Conservation (phyloP, 2,113 vertebrate species). For the Echinops telfairi region DNA sequence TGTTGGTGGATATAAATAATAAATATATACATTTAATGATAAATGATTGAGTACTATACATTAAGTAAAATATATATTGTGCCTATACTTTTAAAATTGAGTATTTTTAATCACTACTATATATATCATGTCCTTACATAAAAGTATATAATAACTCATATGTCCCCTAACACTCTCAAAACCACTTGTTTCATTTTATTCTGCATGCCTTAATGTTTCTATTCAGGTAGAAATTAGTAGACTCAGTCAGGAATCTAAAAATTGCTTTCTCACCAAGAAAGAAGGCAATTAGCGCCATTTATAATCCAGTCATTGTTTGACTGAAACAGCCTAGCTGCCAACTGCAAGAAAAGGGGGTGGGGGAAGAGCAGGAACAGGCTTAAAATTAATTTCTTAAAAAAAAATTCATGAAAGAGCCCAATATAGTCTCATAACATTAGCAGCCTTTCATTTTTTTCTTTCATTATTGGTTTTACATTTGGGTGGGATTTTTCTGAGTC, state of each 20-base stretch:
- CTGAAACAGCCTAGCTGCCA: slow-evolving; percentile 56
- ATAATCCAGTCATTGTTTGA: slow-evolving; percentile 71
- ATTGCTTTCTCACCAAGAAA: slow-evolving; percentile 55
- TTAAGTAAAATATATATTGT: not conserved
- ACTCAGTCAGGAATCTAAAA: slow-evolving; percentile 67
- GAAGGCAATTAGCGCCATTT: slow-evolving; percentile 60
- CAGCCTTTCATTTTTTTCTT: slow-evolving; percentile 38
- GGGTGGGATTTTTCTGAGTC: not conserved
- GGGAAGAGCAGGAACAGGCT: not conserved
- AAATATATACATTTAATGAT: not conserved
- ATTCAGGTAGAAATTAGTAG: slow-evolving; percentile 53
- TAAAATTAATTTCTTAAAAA: slow-evolving; percentile 27
- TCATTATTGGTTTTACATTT: slow-evolving; percentile 20
- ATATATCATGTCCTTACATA: not conserved
- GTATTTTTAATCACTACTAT: not conserved
- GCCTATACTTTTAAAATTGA: not conserved
- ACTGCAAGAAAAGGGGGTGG: slow-evolving; percentile 12
- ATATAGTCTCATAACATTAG: not conserved
- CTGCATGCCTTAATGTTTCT: slow-evolving; percentile 46
- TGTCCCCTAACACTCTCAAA: not conserved
- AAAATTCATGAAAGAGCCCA: slow-evolving; percentile 8
- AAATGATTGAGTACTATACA: not conserved
- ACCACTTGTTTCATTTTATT: not conserved
- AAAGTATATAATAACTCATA: not conserved
- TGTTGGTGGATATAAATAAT: not conserved